Base-by-base conservation (phyloP, 2,888 invertebrate genomes). In the Noctua comes region DNA sequence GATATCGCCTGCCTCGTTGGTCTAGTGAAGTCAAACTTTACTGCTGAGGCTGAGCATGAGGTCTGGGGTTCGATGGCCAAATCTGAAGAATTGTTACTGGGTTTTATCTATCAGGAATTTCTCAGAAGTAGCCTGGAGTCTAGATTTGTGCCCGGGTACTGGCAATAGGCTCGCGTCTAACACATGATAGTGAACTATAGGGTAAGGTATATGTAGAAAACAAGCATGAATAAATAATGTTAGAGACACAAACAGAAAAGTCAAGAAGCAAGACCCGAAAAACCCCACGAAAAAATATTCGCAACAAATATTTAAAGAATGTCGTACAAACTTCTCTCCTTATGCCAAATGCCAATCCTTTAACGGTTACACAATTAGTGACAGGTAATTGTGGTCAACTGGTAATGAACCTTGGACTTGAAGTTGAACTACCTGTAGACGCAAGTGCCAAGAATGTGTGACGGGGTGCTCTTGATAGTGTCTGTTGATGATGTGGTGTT, bases 331-430 rank as follows among this genome's bases (percentile, higher is more conserved):
- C 69, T 46, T 66, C 43, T 59, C n/a, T 43, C 27, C 36, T 59
- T 64, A 71, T 72, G 72, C 59, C 57, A 76, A 68, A 62, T 68
- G 21, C 70, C 78, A 68, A 65, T 31, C 31, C 64, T 40, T 76
- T 71, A 74, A 74, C 31, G 31, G 71, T 71, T 11, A 46, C 5
- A n/a, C 65, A 72, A 65, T 78, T 78, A 82, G 21, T 69, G n/a
- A 31, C 64, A 64, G 8, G 48, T 71, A 70, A 65, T 59, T 73
- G 40, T 77, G 40, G 36, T 65, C n/a, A 85, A 66, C 62, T 27
- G 78, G 5, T 68, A 69, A 43, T 40, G 65, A 78, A 27, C 75
- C 83, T 70, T 86, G 69, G 69, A 75, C 74, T 79, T 84, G 79
- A 75, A 64, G 73, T 79, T 43, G 51, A 68, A 66, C 72, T 75